These are phyloP conservation scores for Penaeus indicus DNA, from an alignment of 1,140 invertebrate genomes.

Conservation along the genomic window DNA sequence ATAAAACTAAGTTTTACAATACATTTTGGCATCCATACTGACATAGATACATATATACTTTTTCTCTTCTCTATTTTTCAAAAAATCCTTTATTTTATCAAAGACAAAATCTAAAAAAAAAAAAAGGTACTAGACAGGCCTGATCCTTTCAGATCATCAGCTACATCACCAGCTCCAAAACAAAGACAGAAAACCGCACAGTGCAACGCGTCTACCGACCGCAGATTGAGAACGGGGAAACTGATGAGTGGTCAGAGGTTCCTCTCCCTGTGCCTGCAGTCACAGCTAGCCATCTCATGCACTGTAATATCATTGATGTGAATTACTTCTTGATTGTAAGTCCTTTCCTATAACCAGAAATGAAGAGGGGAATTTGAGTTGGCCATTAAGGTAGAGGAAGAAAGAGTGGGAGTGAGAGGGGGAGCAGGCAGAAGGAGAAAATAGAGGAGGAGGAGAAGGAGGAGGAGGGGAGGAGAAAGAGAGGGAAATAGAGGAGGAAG, in stretches of 20 bases:
- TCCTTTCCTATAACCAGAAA: neutral
- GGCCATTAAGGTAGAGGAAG: neutral
- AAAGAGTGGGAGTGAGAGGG: neutral
- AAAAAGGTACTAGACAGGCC: too few relatives aligned
- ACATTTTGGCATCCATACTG: neutral
- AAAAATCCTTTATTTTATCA: too few relatives aligned
- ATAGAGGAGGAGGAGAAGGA: too few relatives aligned
- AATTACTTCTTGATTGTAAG: slow-evolving; percentile 26
- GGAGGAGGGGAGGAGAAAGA: too few relatives aligned
- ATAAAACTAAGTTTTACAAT: neutral
- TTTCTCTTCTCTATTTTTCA: too few relatives aligned
- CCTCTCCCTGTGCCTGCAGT: slow-evolving; percentile 35
- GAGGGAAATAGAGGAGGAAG: too few relatives aligned
- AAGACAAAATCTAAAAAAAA: too few relatives aligned
- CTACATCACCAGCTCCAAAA: slow-evolving; percentile 24
- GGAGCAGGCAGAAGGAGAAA: too few relatives aligned
- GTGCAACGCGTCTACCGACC: slow-evolving; percentile 46
- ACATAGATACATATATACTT: slow-evolving; percentile 23
- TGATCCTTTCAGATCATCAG: neutral
- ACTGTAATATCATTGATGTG: slow-evolving; percentile 39
- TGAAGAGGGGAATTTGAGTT: neutral
- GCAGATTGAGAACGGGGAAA: neutral
- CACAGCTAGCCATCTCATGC: slow-evolving; percentile 32
- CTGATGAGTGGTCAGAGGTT: neutral
- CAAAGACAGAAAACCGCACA: neutral